Percentiles rank a stretch among this genome's conserved stretches.
Evolutionary conservation across 2,797 vertebrate genomes (phyloP).

Genomic region (Dallia pectoralis): DNA sequence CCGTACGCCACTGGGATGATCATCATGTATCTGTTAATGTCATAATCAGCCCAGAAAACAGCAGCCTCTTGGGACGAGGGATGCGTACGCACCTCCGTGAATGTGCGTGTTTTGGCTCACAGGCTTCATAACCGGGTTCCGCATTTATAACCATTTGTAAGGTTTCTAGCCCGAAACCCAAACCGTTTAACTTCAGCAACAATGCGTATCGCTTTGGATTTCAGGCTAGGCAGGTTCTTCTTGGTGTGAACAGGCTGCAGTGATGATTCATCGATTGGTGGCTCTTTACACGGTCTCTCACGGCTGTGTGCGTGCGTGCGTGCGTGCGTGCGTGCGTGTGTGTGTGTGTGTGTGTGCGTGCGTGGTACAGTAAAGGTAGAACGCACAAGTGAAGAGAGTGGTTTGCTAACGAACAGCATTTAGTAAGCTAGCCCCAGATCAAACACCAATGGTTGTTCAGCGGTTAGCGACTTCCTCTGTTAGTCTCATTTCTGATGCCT

Average conservation of each 20-base stretch:
- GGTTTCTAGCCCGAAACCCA: background rate
- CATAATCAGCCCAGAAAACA: slow-evolving; percentile 54
- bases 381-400: slow-evolving; percentile 32
- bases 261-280: slow-evolving; percentile 60
- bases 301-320: slow-evolving; percentile 45
- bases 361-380: slow-evolving; percentile 3
- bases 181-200: background rate
- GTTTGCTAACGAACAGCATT: slow-evolving; percentile 44
- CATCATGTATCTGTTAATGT: slow-evolving; percentile 60
- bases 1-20: slow-evolving; percentile 49
- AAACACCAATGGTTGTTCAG: slow-evolving; percentile 24
- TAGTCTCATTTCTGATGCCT: background rate
- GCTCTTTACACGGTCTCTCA: slow-evolving; percentile 57
- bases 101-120: background rate
- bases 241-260: slow-evolving; percentile 17
- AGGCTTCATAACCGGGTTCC: slow-evolving; percentile 22
- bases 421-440: slow-evolving; percentile 48
- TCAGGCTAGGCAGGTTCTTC: background rate
- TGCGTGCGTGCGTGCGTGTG: background rate
- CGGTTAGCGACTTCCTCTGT: background rate
- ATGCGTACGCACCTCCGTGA: background rate
- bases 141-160: slow-evolving; percentile 29
- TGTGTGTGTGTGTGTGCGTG: background rate
- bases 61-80: background rate
- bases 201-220: background rate